phyloP scores from a whole-genome alignment of 2,113 vertebrate genomes.

The Pseudorasbora parva region DNA sequence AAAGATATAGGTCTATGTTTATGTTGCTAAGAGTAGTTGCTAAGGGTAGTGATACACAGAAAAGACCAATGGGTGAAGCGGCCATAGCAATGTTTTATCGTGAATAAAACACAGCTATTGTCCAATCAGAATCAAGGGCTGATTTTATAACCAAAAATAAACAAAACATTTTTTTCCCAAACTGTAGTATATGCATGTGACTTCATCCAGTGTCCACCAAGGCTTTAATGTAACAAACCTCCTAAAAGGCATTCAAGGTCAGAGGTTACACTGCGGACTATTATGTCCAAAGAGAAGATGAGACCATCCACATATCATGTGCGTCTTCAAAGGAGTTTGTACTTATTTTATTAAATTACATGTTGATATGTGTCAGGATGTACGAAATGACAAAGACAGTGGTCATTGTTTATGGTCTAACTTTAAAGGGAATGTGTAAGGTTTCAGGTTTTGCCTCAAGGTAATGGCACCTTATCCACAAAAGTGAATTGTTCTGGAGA shows the following conservation, averaged over 20 bases:
- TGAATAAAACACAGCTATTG: too few relatives aligned
- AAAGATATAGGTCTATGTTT: too few relatives aligned
- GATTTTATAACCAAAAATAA: too few relatives aligned
- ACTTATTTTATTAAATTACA: conserved; percentile 68
- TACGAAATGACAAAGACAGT: conserved; percentile 59
- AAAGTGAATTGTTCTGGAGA: conserved; percentile 68
- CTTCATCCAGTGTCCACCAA: not conserved
- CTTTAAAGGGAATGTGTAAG: conserved; percentile 66
- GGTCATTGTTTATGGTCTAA: conserved; percentile 61
- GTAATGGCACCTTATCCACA: conserved; percentile 57
- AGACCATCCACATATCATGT: conserved; percentile 41
- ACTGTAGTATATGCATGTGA: not conserved
- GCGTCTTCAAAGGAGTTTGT: conserved; percentile 45
- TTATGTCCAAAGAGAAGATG: not conserved
- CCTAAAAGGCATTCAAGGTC: not conserved
- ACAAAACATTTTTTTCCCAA: not conserved
- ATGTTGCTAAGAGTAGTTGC: too few relatives aligned
- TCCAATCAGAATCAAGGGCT: too few relatives aligned
- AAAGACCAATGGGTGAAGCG: too few relatives aligned
- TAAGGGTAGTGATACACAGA: too few relatives aligned
- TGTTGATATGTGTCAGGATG: conserved; percentile 46
- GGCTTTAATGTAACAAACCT: not conserved
- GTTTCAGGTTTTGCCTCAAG: conserved; percentile 70
- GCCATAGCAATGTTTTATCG: too few relatives aligned
- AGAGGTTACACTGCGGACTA: not conserved